Conservation (phyloP, 2,888 invertebrate species). For the Dione vanillae region DNA sequence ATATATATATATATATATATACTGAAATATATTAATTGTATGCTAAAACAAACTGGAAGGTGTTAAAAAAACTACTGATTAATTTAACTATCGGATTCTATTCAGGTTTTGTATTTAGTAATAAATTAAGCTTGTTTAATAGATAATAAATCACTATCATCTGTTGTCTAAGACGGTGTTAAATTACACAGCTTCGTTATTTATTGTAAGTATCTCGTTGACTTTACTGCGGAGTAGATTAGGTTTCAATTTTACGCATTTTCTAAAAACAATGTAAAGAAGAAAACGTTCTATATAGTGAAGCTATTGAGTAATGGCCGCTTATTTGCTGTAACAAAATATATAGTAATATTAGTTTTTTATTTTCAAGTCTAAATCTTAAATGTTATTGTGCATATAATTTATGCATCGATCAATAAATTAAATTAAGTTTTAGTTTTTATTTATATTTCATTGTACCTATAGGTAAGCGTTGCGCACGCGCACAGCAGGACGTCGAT, state of each 20-base stretch:
- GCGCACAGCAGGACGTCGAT: conserved; percentile 72
- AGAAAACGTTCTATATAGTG: background rate
- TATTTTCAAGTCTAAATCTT: background rate
- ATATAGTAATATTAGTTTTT: background rate
- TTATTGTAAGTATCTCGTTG: conserved; percentile 44
- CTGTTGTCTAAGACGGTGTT: conserved; percentile 52
- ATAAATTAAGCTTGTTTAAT: conserved; percentile 57
- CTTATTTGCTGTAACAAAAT: background rate
- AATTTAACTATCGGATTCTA: conserved; percentile 48
- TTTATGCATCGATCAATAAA: conserved; percentile 61
- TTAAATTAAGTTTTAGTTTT: conserved; percentile 80
- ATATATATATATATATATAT: too few relatives aligned
- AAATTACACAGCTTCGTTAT: conserved; percentile 54
- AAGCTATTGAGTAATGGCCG: background rate
- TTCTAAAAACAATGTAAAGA: conserved; percentile 30
- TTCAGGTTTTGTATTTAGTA: conserved; percentile 52
- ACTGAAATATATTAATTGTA: conserved; percentile 13
- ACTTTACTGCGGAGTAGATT: conserved; percentile 45
- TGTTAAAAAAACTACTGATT: conserved; percentile 48
- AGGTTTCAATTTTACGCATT: conserved; percentile 50
- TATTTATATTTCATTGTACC: conserved; percentile 76
- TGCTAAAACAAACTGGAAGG: conserved; percentile 10
- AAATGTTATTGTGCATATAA: conserved; percentile 26
- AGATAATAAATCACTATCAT: conserved; percentile 62
- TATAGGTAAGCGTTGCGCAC: conserved; percentile 65